Conservation (phyloP, 2,888 invertebrate genomes). For the Leptopilina syphax region DNA sequence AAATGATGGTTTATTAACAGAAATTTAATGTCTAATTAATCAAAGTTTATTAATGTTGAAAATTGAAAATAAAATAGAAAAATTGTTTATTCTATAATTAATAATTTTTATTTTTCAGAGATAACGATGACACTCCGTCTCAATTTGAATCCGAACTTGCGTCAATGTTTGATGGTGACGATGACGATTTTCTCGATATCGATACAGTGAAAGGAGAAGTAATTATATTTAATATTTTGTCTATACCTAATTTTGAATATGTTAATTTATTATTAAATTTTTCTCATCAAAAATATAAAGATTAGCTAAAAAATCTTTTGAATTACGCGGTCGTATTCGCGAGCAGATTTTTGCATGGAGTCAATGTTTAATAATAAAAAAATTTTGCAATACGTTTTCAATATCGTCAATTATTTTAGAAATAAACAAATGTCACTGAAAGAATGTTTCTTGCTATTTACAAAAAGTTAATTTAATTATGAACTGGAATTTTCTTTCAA, state of each 20-base stretch:
- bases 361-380: neutral
- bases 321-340: conserved; percentile 12
- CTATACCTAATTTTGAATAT: neutral
- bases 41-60: too few relatives aligned
- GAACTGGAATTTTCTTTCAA: conserved; percentile 6
- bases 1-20: too few relatives aligned
- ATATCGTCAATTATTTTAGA: neutral
- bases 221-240: conserved; percentile 43
- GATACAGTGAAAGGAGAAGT: conserved; percentile 78
- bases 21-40: too few relatives aligned
- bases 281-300: too few relatives aligned
- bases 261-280: neutral
- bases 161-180: conserved; percentile 80
- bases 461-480: neutral
- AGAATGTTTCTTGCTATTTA: neutral
- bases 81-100: neutral
- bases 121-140: conserved; percentile 81
- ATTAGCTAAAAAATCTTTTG: neutral
- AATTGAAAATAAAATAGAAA: conserved; percentile 6
- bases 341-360: neutral
- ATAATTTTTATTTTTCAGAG: conserved; percentile 48
- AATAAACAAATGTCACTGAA: neutral
- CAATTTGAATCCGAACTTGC: conserved; percentile 86
- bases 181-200: conserved; percentile 77
- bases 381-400: neutral